These are phyloP conservation scores for Parazoanthus swiftii DNA, from an alignment of 92 coral and sea anemone species.

Conservation along the genomic window DNA sequence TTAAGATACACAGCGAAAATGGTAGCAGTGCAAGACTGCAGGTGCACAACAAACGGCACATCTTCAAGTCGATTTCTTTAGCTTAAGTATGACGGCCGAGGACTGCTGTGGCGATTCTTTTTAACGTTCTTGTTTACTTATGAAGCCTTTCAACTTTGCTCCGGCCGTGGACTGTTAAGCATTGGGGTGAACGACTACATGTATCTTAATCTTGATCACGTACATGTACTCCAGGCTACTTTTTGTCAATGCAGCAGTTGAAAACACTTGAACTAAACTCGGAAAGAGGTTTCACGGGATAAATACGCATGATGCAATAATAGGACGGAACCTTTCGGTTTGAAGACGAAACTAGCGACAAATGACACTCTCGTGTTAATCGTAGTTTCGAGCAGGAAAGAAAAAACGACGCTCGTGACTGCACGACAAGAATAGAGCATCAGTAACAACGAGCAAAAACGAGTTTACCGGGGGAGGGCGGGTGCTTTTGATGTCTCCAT, in stretches of 20 bases:
- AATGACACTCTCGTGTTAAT: not conserved
- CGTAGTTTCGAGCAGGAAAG: conserved; percentile 9
- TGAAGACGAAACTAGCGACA: not conserved
- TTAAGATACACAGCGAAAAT: conserved; percentile 52
- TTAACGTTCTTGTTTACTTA: not conserved
- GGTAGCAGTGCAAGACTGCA: conserved; percentile 77
- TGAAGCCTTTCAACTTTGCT: not conserved
- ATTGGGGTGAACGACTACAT: too few species aligned
- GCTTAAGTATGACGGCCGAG: not conserved
- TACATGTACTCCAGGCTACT: too few species aligned
- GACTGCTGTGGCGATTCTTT: not conserved
- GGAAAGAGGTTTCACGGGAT: not conserved
- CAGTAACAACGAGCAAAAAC: not conserved
- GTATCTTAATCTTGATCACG: too few species aligned
- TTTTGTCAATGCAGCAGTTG: not conserved
- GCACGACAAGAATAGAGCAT: not conserved
- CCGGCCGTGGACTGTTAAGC: not conserved
- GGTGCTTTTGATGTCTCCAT: not conserved
- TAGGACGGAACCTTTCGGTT: not conserved
- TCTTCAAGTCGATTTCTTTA: conserved; percentile 1
- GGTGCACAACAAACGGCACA: conserved; percentile 55
- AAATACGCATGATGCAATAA: not conserved
- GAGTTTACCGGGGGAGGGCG: not conserved
- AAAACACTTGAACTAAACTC: not conserved
- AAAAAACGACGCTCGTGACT: not conserved